Conservation (phyloP, 2,888 invertebrate genomes). For the Drosophila stalkeri region DNA sequence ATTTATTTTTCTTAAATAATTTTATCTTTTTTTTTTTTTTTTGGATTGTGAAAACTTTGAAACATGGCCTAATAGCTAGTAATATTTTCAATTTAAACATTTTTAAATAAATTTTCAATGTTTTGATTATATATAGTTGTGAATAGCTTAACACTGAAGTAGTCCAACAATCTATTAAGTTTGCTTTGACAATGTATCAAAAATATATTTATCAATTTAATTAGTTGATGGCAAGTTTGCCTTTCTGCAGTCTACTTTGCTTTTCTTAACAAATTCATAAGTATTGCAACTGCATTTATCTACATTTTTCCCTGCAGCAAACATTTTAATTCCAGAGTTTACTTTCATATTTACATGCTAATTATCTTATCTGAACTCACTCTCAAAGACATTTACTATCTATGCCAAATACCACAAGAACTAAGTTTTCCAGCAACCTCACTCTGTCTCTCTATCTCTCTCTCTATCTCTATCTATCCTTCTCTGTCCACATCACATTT, state of each 20-base stretch:
- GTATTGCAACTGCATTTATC: background rate
- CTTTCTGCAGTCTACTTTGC: background rate
- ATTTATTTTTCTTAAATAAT: too few relatives aligned
- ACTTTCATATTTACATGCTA: conserved; percentile 12
- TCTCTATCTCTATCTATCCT: background rate
- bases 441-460: background rate
- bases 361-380: conserved; percentile 22
- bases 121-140: too few relatives aligned
- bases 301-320: background rate
- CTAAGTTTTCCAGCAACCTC: background rate
- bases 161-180: too few relatives aligned
- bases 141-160: too few relatives aligned
- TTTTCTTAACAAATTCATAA: background rate
- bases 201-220: too few relatives aligned
- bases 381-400: conserved; percentile 4
- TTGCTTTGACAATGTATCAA: too few relatives aligned
- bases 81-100: too few relatives aligned
- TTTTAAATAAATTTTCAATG: too few relatives aligned
- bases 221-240: too few relatives aligned
- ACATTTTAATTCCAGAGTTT: background rate
- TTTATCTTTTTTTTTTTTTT: too few relatives aligned
- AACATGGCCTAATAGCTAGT: too few relatives aligned
- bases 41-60: too few relatives aligned
- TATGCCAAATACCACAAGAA: conserved; percentile 16
- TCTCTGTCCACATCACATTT: conserved; percentile 30